Evolutionary conservation across 1,140 invertebrate genomes (phyloP), one percentile per base, ranked within the genome.

Genomic region (Drosophila prosaltans): DNA sequence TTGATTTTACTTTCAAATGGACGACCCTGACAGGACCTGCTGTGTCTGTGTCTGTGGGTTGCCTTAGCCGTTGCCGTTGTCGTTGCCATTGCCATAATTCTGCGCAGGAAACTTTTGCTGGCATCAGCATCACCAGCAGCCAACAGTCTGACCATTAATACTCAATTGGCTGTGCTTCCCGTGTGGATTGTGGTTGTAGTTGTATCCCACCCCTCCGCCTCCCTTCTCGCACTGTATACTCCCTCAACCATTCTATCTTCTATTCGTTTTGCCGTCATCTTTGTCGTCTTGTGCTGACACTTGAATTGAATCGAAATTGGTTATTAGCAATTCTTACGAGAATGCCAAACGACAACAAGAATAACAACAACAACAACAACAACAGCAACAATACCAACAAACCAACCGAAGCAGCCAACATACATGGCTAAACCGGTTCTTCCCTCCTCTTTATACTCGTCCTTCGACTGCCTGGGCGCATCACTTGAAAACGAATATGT

Each of bases 1-100:
- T 84, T 89, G 84, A 89, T 89, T 89, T 89, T 89, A 89, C 84
- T 89, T 89, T 89, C 84, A 89, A 89, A 89, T 89, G 85, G 84
- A 71, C 67, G 73, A 76, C 61, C 65, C 69, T 57, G 55, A 57
- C 62, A 65, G 64, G 68, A 67, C 41, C 65, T 77, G 72, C 41
- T 60, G 36, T n/a, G 30, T 39, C 62, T 57, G 30, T 65, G 51
- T 6, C 58, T 57, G 57, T 32, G 63, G 48, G 63, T 58, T 45
- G 30, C 59, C 30, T 40, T 10, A 68, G 30, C 26, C 54, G 2
- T 51, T 51, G 45, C 45, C 45, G 45, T 51, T 51, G 45, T 16
- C 45, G 45, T 48, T 65, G 84, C 83, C 80, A 88, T 57, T 89
- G 83, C 83, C 80, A 88, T 88, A 89, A 89, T 83, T 83, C 83